Evolutionary conservation across 2,888 invertebrate species (phyloP), one percentile per base, ranked within the genome.

Genomic region (Scaptomyza polygonia): DNA sequence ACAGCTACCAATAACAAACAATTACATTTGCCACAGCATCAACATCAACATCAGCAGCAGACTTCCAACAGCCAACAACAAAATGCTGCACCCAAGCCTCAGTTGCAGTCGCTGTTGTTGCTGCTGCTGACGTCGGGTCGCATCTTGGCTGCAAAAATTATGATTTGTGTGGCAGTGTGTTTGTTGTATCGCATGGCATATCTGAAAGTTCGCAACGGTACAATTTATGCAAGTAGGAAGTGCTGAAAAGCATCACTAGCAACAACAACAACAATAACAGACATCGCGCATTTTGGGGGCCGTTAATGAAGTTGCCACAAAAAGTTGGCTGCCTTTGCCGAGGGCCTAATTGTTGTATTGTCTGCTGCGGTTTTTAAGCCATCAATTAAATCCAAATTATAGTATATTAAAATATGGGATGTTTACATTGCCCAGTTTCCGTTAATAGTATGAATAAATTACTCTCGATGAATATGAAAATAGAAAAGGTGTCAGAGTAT

Each of bases 171-270:
- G 76, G 65, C 75, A 75, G 64, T 75, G 68, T 75, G 78, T 78
- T 69, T 77, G 63, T 73, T 73, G 76, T 58, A 63, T 74, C 64
- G 69, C 40, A 51, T 42, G 55, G 63, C 54, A 55, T 55, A 54
- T 74, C 61, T 51, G 72, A 67, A 67, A 72, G 63, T 56, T 58
- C 9, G 49, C 73, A 53, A 55, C 67, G 48, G 47, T 56, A 51
- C 79, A 78, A 72, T 82, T 83, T 81, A 82, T 79, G 75, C 79
- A 79, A 84, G 79, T 72, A 84, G 83, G 83, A 84, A 84, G 85
- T 71, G 64, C 65, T 62, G 39, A 40, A 71, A 42, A 47, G 25
- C 52, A 21, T 9, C 58, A 7, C 7, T 43, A 34, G 8, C 48
- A 44, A 5, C 36, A 36, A 40, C 57, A 53, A 11, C 45, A 54